Evolutionary conservation across 2,888 invertebrate species (phyloP), one percentile per base, ranked within the genome.

Genomic region (Mesorhabditis spiculigera): DNA sequence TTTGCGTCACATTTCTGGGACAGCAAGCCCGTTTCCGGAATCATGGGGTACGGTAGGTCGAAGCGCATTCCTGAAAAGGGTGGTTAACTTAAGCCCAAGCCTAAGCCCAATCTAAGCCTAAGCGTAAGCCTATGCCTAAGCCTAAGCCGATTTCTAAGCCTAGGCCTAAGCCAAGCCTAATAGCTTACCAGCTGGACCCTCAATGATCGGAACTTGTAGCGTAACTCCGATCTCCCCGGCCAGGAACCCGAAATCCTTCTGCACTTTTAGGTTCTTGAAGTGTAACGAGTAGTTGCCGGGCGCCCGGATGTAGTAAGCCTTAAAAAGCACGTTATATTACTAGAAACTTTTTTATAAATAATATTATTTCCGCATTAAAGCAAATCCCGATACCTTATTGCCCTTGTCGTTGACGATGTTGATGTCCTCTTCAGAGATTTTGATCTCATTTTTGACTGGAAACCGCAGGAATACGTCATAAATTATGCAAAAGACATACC

Each of bases 201-300:
- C 84, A 28, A 84, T 77, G 28, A 84, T 77, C 10, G 84, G 84
- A 58, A 85, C 84, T 73, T 85, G 85, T 50, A 84, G 75, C 5
- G 84, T 84, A 44, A 85, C 77, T 50, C 84, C 84, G 63, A 84
- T 81, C 66, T 84, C 84, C 43, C 84, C 84, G 5, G 82, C 82
- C 63, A 84, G 67, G 68, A 77, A 78, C 10, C 81, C 79, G 65
- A 82, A 82, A 64, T 82, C 70, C 63, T 82, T 72, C 58, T 76
- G 63, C 42, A 82, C 81, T 65, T 81, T 78, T 41, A 84, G 81
- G 28, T 73, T 75, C 66, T 77, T 77, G 74, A 82, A 82, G 71
- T 83, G 75, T 3, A 84, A 70, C 3, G 84, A 82, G 69, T 84
- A 84, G 70, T 84, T 84, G 50, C 84, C 84, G 13, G 84, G 84